Base-by-base conservation (phyloP, 2,797 vertebrate genomes). In the Pseudotriccus pelzelni region DNA sequence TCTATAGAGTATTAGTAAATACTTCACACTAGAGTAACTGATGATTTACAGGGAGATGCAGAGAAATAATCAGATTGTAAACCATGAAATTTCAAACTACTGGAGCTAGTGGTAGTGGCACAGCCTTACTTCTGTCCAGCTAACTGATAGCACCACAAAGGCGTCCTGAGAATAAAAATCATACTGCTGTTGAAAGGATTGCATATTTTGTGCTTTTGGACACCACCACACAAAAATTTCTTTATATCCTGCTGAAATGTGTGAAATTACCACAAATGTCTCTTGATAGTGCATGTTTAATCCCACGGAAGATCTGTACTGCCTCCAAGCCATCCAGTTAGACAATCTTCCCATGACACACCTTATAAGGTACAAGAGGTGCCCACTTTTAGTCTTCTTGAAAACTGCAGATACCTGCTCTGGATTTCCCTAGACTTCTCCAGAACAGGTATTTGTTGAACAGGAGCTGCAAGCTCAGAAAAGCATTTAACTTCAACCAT, bases 401-500 rank as follows among this genome's bases (percentile, higher is more conserved):
- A 79, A 78, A 91, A 78, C 60, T 76, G 82, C 73, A 63, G 43
- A 14, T 18, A 55, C 2, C 32, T 4, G 0, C 43, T 46, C 39
- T 34, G 12, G 2, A 1, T 70, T 75, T 22, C 36, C 25, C 50
- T 55, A 37, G 63, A 62, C 47, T 74, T 77, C 67, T 87, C 36
- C 53, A 72, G 75, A 77, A 37, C 37, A 95, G 43, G 36, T 70
- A 90, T 74, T 90, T 84, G 41, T 70, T 76, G 64, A 55, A 72
- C 53, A 89, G 90, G 91, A 93, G 44, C 66, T 73, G 69, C 87
- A 69, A 89, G 77, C 68, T 84, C 74, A 55, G 49, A 81, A 78
- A 90, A 86, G 63, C 89, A 89, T 85, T 94, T 91, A 81, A 91
- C 64, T 93, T 94, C 87, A 88, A 8, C 83, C 78, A 66, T 75